phyloP scores from a whole-genome alignment of 2,113 vertebrate genomes.

The Phainopepla nitens region DNA sequence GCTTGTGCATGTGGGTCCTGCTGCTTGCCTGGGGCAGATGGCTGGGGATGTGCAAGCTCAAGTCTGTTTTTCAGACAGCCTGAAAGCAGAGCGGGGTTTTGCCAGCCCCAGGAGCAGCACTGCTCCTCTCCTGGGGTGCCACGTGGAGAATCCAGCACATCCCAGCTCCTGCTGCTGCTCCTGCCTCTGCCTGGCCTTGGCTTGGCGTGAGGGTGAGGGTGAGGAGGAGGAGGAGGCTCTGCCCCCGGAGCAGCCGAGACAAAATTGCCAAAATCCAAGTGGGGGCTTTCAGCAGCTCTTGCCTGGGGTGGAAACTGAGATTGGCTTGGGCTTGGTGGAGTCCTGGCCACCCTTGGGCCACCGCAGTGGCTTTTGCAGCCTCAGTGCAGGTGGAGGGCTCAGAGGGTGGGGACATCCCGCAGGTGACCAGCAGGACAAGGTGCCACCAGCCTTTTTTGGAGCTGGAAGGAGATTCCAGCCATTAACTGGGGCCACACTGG shows the following conservation, averaged over 20 bases:
- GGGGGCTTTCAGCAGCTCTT: accelerated
- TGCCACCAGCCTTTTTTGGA: not conserved
- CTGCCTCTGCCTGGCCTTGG: not conserved
- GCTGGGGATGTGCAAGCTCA: conserved; percentile 2
- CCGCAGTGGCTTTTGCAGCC: not conserved
- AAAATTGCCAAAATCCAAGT: accelerated
- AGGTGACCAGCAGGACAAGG: not conserved
- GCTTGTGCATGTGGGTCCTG: not conserved
- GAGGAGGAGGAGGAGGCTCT: not conserved
- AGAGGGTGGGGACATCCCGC: not conserved
- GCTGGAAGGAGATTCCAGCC: not conserved
- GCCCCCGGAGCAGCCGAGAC: not conserved
- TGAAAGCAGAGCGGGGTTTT: not conserved
- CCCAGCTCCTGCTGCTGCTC: not conserved
- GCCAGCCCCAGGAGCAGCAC: not conserved
- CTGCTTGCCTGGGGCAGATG: conserved; percentile 38
- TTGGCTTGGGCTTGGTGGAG: not conserved
- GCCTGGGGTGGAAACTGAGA: not conserved
- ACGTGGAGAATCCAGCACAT: not conserved
- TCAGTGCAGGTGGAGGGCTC: not conserved
- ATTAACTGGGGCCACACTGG: accelerated
- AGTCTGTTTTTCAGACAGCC: conserved; percentile 20
- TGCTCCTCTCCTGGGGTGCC: not conserved
- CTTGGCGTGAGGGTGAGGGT: not conserved
- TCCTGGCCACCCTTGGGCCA: not conserved